These are phyloP conservation scores for Stenurella melanura DNA, from an alignment of 2,888 invertebrate genomes.

Conservation along the genomic window DNA sequence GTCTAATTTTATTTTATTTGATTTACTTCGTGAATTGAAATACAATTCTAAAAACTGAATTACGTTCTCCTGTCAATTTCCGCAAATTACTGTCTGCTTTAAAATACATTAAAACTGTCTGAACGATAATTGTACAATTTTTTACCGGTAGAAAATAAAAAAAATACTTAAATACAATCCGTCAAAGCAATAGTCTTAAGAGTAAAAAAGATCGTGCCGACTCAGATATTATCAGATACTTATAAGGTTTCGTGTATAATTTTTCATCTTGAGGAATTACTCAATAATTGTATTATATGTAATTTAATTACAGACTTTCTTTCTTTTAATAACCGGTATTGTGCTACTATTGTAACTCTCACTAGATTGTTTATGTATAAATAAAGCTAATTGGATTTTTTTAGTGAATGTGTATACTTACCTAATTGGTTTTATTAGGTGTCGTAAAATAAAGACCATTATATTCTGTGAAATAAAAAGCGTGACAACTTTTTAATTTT, in stretches of 20 bases:
- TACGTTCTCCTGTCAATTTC: no score
- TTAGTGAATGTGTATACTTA: constrained; percentile 4
- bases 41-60: no score
- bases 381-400: constrained; percentile 20
- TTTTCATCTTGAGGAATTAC: constrained; percentile 41
- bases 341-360: constrained; percentile 41
- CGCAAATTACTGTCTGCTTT: no score
- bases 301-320: constrained; percentile 52
- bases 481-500: background rate
- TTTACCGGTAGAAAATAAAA: no score
- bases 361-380: constrained; percentile 38
- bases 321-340: constrained; percentile 44
- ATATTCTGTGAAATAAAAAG: background rate
- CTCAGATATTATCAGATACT: background rate
- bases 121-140: no score
- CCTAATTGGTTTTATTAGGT: constrained; percentile 16
- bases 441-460: background rate
- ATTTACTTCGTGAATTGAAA: no score
- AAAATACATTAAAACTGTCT: no score
- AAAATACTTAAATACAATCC: no score
- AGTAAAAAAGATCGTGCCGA: no score
- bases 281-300: constrained; percentile 61
- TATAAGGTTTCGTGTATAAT: constrained; percentile 1
- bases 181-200: no score
- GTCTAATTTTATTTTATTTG: no score